Conservation (phyloP, 2,888 invertebrate species). For the Dryobota labecula region DNA sequence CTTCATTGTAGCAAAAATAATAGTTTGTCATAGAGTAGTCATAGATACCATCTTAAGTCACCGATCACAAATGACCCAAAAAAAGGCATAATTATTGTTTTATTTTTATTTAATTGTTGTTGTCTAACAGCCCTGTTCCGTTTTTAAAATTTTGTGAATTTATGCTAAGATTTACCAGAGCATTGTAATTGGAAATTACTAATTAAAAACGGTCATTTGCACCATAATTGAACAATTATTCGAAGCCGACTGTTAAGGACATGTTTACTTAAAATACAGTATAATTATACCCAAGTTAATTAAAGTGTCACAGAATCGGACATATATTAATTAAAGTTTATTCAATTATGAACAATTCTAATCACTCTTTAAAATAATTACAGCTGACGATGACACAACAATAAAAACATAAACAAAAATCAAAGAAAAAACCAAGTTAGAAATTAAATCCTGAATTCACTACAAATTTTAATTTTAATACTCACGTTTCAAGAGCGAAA, state of each 20-base stretch:
- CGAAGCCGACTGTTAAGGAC: not conserved
- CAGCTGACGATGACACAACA: too few relatives aligned
- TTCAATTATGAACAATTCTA: not conserved
- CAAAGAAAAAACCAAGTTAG: not conserved
- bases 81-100: not conserved
- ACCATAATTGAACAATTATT: slow-evolving; percentile 23
- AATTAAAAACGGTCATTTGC: not conserved
- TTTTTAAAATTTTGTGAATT: not conserved
- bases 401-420: not conserved
- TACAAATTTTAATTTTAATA: slow-evolving; percentile 8
- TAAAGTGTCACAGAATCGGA: not conserved
- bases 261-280: not conserved
- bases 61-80: not conserved
- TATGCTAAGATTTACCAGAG: not conserved
- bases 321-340: not conserved
- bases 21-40: not conserved
- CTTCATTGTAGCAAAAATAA: not conserved
- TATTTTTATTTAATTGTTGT: too few relatives aligned
- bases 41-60: too few relatives aligned
- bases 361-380: too few relatives aligned
- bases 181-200: not conserved
- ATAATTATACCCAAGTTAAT: slow-evolving; percentile 7
- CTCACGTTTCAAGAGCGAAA: slow-evolving; percentile 33
- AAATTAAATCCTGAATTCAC: not conserved
- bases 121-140: rapidly evolving